Base-by-base conservation (phyloP, 2,888 invertebrate species). In the Gymnosoma rotundatum region DNA sequence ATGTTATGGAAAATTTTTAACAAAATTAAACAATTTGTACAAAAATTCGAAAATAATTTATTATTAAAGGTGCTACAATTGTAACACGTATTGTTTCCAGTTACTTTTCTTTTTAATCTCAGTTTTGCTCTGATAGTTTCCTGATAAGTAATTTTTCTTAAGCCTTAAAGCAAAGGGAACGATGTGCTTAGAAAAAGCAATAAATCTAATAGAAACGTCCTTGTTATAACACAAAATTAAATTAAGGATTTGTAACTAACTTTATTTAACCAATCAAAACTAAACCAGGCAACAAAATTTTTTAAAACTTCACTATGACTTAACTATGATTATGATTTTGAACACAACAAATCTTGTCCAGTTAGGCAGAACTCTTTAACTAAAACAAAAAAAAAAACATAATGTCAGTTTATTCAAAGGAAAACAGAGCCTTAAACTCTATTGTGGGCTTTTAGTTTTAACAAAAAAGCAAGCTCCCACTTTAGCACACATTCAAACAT, bases 291-390 rank as follows among this genome's bases (percentile, higher is more conserved):
- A 50, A 78, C 18, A 25, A 50, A 21, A 58, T 58, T 10, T 32
- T 50, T 36, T 38, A 72, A 56, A 69, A 63, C 63, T 42, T 63
- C 42, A 60, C 60, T 69, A 60, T 73, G 76, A 58, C 83, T 80
- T 80, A 52, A 38, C 50, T 50, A 73, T 81, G 83, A 84, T 81
- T 84, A 84, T 84, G 83, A 81, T 81, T 79, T 64, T 52, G 25
- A 42, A 36, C 67, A 73, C 64, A 80, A 74, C 64, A 80, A 74
- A 80, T 84, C 73, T 78, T 80, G 61, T 52, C 63, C 73, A 69
- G 76, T 84, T 79, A 67, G 58, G 36, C 20, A 63, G 63, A 79
- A 60, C 45, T 18, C 61, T 60, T 25, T 20, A 66, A 66, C 18
- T 48, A 38, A 36, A 48, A 48, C 16, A 32, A 38, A 58, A 74